Conservation (phyloP, 2,113 vertebrate genomes). For the Pelmatolapia mariae region DNA sequence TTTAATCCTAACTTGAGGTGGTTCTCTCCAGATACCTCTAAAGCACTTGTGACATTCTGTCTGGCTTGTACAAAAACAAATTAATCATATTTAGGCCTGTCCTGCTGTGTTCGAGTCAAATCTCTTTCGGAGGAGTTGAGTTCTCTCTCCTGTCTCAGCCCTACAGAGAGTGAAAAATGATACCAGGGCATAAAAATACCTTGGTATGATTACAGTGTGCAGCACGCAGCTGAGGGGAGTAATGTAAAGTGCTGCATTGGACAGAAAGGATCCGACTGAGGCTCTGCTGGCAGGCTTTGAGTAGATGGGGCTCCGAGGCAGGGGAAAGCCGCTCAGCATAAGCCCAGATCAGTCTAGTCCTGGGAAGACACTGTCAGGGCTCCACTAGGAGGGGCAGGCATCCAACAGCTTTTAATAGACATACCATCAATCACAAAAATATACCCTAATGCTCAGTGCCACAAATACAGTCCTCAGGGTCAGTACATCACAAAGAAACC, state of each 20-base stretch:
- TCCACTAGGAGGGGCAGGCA: slow-evolving; percentile 11
- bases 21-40: neutral
- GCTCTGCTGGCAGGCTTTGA: slow-evolving; percentile 23
- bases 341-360: slow-evolving; percentile 53
- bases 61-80: slow-evolving; percentile 28
- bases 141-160: slow-evolving; percentile 34
- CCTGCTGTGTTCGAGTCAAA: slow-evolving; percentile 27
- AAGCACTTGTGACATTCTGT: slow-evolving; percentile 21
- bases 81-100: slow-evolving; percentile 47
- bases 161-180: slow-evolving; percentile 38
- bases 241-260: slow-evolving; percentile 15
- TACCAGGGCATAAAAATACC: slow-evolving; percentile 53
- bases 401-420: slow-evolving; percentile 27
- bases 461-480: neutral
- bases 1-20: neutral
- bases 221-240: neutral
- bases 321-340: slow-evolving; percentile 44
- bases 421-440: slow-evolving; percentile 28
- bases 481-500: neutral
- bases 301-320: slow-evolving; percentile 7
- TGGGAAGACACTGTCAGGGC: slow-evolving; percentile 23
- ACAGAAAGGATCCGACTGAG: slow-evolving; percentile 10
- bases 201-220: slow-evolving; percentile 1
- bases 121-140: slow-evolving; percentile 47
- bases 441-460: slow-evolving; percentile 3